Percentiles rank a stretch among this genome's conserved stretches.
Conservation (phyloP, 2,113 vertebrate genomes). For the Archocentrus centrarchus region DNA sequence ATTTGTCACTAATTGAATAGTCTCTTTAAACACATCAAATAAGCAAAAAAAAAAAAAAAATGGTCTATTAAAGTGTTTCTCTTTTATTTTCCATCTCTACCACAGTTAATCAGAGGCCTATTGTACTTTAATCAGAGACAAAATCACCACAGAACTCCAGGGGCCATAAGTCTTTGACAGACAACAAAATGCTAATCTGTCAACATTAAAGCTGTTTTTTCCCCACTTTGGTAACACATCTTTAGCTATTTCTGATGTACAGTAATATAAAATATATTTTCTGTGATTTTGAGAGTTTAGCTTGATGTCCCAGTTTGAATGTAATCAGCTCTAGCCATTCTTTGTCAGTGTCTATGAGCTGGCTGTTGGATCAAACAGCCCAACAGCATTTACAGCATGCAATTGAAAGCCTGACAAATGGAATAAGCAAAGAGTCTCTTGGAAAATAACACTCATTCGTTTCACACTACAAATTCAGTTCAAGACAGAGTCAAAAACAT, state of each 20-base stretch:
- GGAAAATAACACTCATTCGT: slow-evolving; percentile 45
- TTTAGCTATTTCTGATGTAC: slow-evolving; percentile 8
- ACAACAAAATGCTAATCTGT: slow-evolving; percentile 31
- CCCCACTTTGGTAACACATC: not conserved
- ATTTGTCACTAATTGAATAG: slow-evolving; percentile 58
- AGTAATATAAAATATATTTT: not conserved
- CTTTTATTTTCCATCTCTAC: slow-evolving; percentile 26
- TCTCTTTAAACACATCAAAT: slow-evolving; percentile 39
- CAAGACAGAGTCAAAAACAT: not conserved
- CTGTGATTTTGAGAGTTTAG: slow-evolving; percentile 31
- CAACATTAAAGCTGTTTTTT: slow-evolving; percentile 19
- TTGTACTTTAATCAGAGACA: slow-evolving; percentile 44
- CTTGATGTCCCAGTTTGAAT: slow-evolving; percentile 34
- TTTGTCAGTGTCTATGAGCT: slow-evolving; percentile 38
- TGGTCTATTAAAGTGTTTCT: slow-evolving; percentile 20
- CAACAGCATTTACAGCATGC: slow-evolving; percentile 5
- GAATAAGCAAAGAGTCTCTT: slow-evolving; percentile 41
- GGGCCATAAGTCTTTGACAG: slow-evolving; percentile 20
- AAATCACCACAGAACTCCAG: slow-evolving; percentile 3
- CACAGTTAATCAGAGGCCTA: slow-evolving; percentile 14
- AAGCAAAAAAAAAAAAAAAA: slow-evolving; percentile 19
- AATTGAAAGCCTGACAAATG: slow-evolving; percentile 45
- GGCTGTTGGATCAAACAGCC: slow-evolving; percentile 51
- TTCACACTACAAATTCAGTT: slow-evolving; percentile 10
- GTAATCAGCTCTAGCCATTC: slow-evolving; percentile 46